These are phyloP conservation scores for Antigone vipio DNA, from an alignment of 2,113 vertebrate species.

Conservation along the genomic window DNA sequence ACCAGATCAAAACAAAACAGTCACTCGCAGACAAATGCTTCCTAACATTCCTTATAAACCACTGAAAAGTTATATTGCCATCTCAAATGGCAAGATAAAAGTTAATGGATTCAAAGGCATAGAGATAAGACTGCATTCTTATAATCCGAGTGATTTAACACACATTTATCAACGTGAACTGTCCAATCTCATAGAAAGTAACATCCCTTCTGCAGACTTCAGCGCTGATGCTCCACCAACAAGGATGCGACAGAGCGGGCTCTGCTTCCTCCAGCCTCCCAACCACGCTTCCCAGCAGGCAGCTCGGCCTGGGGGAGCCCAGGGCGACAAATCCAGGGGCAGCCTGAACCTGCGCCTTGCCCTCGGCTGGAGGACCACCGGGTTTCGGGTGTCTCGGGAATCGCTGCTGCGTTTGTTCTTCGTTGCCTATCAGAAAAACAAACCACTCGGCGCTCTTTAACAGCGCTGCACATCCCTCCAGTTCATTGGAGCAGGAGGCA, in stretches of 20 bases:
- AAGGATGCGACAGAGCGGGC: neutral
- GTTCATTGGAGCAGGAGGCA: neutral
- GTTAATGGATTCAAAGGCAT: neutral
- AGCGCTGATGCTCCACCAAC: neutral
- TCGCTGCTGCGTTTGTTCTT: neutral
- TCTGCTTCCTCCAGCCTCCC: neutral
- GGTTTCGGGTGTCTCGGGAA: neutral
- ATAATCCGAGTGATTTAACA: neutral
- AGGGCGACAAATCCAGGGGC: neutral
- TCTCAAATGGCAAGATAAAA: slow-evolving; percentile 9
- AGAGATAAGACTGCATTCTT: neutral
- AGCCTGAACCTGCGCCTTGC: neutral
- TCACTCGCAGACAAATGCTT: neutral
- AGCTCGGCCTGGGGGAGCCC: neutral
- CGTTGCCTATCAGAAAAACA: neutral
- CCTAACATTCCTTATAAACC: neutral
- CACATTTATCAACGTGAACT: neutral
- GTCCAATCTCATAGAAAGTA: neutral
- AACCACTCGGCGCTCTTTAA: neutral
- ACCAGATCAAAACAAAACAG: neutral
- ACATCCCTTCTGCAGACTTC: neutral
- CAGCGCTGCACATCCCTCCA: neutral
- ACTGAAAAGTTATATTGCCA: neutral
- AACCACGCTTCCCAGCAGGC: neutral
- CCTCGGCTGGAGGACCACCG: fast-evolving